phyloP scores from a whole-genome alignment of 2,113 vertebrate genomes.

The Trinectes maculatus region DNA sequence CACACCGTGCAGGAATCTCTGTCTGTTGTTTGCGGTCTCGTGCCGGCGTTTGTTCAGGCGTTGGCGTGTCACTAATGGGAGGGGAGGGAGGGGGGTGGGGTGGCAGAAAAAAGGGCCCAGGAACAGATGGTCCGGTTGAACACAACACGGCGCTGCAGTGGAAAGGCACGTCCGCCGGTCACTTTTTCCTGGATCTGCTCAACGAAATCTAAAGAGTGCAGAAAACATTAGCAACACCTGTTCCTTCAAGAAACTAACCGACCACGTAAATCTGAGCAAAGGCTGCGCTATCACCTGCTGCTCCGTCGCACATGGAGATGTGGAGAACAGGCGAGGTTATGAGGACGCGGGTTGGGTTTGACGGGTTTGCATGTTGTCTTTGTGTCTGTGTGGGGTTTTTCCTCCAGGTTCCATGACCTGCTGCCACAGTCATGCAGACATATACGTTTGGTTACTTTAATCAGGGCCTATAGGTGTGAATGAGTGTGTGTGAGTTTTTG shows the following conservation, averaged over 20 bases:
- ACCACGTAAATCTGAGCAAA: slow-evolving; percentile 11
- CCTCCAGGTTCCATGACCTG: no score
- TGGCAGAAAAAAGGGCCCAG: slow-evolving; percentile 17
- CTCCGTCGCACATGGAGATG: neutral
- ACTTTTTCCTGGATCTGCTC: slow-evolving; percentile 23
- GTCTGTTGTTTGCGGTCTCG: slow-evolving; percentile 35
- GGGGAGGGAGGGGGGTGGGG: slow-evolving; percentile 11
- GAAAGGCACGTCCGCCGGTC: slow-evolving; percentile 14
- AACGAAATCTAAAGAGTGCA: slow-evolving; percentile 25
- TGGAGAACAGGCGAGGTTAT: neutral
- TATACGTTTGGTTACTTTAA: no score
- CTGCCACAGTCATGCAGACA: no score
- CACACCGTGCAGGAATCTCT: slow-evolving; percentile 26
- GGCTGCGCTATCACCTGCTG: neutral
- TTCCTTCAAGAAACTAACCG: neutral
- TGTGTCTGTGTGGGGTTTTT: no score
- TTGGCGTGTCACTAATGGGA: slow-evolving; percentile 33
- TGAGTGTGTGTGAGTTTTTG: no score
- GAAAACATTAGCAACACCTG: slow-evolving; percentile 25
- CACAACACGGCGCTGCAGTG: slow-evolving; percentile 34
- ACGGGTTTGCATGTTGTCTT: no score
- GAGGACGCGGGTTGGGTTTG: no score
- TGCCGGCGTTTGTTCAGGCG: slow-evolving; percentile 39
- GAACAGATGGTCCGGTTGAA: slow-evolving; percentile 51
- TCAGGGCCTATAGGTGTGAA: no score